Evolutionary conservation across 2,113 vertebrate species (phyloP), one percentile per base, ranked within the genome.

Genomic region (Aix galericulata): DNA sequence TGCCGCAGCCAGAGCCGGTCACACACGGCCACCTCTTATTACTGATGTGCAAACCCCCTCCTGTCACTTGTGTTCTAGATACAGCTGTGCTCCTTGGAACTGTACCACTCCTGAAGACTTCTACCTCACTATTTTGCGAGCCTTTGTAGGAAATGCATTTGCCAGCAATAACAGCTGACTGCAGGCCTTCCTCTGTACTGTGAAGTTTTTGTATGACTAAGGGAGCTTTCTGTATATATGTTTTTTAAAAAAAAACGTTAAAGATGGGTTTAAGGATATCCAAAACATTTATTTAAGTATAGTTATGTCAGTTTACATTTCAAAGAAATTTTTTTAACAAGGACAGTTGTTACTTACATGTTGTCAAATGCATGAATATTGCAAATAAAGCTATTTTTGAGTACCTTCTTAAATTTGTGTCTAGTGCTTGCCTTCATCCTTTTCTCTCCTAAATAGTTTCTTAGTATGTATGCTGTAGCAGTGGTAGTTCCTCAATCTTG

Each of bases 61-160:
- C 2, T 29, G 17, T 40, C 26, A 4, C 5, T 59, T 15, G 10
- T 46, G 15, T 62, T 36, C 8, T 6, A 74, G 86, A 17, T 8
- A 8, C 58, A 48, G 13, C 11, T 34, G 23, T 76, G 26, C 44
- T 26, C 32, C 56, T 48, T 18, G 44, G 27, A 21, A 31, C 26
- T 29, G 13, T 6, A 31, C 52, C 3, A 0, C 64, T 46, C 8
- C 15, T 0, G 2, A n/a, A 20, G 74, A 55, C 18, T 8, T 53
- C 97, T 97, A 97, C 98, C 98, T 98, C 97, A 46, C 16, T 5
- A 3, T 38, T 44, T 53, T 13, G 9, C 13, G 7, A n/a, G 38
- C 69, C 84, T 64, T 9, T 6, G n/a, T 16, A 3, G 1, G 5
- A 23, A 9, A 13, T 18, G 31, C 4, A 1, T 8, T 55, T 40